Conservation (phyloP, 2,888 invertebrate species). For the Prosapia bicincta region DNA sequence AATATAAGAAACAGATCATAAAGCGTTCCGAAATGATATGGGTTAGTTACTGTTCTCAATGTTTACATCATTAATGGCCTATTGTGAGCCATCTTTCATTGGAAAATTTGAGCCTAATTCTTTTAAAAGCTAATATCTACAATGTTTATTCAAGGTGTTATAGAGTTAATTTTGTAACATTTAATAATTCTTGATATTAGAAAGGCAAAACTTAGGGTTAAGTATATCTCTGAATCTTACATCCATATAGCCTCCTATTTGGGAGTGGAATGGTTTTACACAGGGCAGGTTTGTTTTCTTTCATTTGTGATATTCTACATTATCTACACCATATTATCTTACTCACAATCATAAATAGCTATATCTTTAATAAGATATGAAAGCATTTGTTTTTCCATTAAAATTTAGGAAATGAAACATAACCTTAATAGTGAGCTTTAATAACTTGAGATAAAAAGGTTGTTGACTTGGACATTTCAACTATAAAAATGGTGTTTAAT, state of each 20-base stretch:
- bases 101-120: slow-evolving; percentile 14
- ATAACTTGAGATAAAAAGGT: too few species aligned
- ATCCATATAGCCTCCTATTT: neutral
- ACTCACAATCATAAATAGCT: too few species aligned
- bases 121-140: neutral
- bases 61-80: slow-evolving; percentile 40
- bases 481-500: too few species aligned
- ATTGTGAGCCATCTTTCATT: slow-evolving; percentile 29
- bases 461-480: too few species aligned
- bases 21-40: slow-evolving; percentile 6
- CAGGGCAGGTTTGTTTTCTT: neutral
- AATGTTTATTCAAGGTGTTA: neutral
- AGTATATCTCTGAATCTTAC: neutral
- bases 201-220: too few species aligned
- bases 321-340: too few species aligned
- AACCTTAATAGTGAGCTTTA: neutral
- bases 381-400: too few species aligned
- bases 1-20: slow-evolving; percentile 34
- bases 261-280: neutral
- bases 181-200: neutral
- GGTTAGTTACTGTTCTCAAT: slow-evolving; percentile 33
- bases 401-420: neutral
- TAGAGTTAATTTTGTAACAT: neutral
- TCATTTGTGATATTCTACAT: neutral
- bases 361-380: too few species aligned